Evolutionary conservation across 2,113 vertebrate species (phyloP), one percentile per base, ranked within the genome.

Genomic region (Rhinolophus sinicus): DNA sequence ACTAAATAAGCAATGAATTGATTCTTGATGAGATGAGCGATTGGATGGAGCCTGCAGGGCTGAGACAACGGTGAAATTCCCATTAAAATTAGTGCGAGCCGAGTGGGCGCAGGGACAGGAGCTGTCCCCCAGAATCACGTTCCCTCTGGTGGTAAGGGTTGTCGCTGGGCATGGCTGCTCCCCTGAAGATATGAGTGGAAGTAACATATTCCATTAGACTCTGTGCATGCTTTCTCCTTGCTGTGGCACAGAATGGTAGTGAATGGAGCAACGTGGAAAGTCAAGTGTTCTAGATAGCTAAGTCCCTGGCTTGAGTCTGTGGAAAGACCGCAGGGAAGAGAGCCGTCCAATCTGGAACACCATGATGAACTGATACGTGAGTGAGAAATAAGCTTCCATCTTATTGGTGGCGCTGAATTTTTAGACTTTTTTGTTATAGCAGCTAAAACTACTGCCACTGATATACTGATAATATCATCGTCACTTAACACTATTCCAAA

Each of bases 41-140:
- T 0, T 11, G 0, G 4, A 58, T 1, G 76, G 22, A 24, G 28
- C 35, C 54, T 14, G 33, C 14, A 1, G 82, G 44, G 28, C 3
- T 35, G 73, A 69, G 40, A n/a, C 6, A 13, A 52, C 0, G 18
- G 67, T 5, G 52, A 73, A 40, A 24, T 16, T 33, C 9, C 21
- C 73, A 10, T 9, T 24, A 44, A 35, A 52, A 10, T 14, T 2
- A 13, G 30, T 19, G 12, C 3, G 0, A 0, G 18, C 26, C 1
- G 19, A 3, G 19, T 13, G 15, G 35, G 73, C n/a, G 62, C 3
- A 14, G 28, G 26, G 24, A 14, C 50, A 5, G 67, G 67, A 3
- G 26, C 11, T 0, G 8, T 16, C 44, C 82, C n/a, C 78, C 70
- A 11, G 8, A 60, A 18, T 22, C 62, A 15, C 0, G 13, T 33